Percentiles rank a stretch among this genome's conserved stretches.
These are phyloP conservation scores for Pelobates fuscus DNA, from an alignment of 2,113 vertebrate species.

Conservation along the genomic window DNA sequence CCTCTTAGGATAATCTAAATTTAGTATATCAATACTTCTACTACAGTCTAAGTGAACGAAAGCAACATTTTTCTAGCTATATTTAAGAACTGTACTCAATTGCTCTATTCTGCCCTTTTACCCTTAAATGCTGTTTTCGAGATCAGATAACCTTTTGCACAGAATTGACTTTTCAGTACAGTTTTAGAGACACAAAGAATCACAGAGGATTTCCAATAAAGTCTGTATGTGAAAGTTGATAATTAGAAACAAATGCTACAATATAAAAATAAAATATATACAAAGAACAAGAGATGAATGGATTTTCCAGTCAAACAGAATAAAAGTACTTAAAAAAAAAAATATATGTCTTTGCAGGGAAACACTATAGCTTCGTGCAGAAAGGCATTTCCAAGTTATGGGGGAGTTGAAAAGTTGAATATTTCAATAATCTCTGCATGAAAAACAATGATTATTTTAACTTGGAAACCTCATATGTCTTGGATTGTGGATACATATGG, in stretches of 20 bases:
- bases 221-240: no score
- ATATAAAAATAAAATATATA: neutral
- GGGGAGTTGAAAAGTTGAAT: constrained; percentile 33
- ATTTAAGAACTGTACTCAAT: no score
- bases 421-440: constrained; percentile 34
- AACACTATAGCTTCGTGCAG: neutral
- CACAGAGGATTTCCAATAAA: no score
- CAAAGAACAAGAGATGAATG: neutral
- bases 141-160: neutral
- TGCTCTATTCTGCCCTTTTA: neutral
- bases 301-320: neutral
- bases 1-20: no score
- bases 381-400: neutral
- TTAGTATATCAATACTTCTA: no score
- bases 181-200: neutral
- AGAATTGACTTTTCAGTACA: constrained; percentile 3
- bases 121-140: neutral
- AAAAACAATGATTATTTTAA: constrained; percentile 41
- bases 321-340: no score
- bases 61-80: no score
- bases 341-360: neutral
- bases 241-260: no score
- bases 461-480: constrained; percentile 25
- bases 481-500: constrained; percentile 20
- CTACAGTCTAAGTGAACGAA: no score